A percentile compares a stretch with the other conserved stretches of the same genome.
phyloP scores from a whole-genome alignment of 2,113 vertebrate genomes.

The Tonatia bakeri region DNA sequence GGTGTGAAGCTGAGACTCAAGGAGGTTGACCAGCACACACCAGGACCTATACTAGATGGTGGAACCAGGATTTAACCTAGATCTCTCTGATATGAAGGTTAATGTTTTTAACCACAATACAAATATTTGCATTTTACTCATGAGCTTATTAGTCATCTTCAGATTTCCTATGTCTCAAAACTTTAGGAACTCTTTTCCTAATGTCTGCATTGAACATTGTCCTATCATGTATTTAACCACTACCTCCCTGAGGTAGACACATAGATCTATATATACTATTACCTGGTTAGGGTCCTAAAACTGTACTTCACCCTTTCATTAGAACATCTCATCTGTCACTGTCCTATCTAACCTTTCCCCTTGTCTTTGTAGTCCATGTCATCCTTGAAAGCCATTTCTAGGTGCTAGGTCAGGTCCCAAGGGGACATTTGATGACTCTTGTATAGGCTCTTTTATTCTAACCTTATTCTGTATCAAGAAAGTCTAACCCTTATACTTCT shows the following conservation, averaged over 20 bases:
- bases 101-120: neutral
- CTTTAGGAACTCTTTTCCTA: neutral
- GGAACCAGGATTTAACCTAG: neutral
- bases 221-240: neutral
- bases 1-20: neutral
- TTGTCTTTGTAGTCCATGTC: neutral
- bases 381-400: conserved; percentile 7
- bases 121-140: neutral
- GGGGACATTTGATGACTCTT: neutral
- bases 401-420: neutral
- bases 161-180: neutral
- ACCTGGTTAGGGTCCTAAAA: neutral
- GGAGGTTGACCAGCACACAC: neutral
- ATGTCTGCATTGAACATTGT: neutral
- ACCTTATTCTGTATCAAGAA: conserved; percentile 38
- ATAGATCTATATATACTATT: neutral
- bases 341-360: neutral
- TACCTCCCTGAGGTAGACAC: neutral
- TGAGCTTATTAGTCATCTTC: neutral
- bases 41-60: neutral
- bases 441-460: neutral
- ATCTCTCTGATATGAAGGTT: neutral
- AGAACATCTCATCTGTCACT: neutral
- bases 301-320: neutral
- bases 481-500: conserved; percentile 49